Evolutionary conservation across 2,888 invertebrate species (phyloP), one percentile per base, ranked within the genome.

Genomic region (Beris chalybata): DNA sequence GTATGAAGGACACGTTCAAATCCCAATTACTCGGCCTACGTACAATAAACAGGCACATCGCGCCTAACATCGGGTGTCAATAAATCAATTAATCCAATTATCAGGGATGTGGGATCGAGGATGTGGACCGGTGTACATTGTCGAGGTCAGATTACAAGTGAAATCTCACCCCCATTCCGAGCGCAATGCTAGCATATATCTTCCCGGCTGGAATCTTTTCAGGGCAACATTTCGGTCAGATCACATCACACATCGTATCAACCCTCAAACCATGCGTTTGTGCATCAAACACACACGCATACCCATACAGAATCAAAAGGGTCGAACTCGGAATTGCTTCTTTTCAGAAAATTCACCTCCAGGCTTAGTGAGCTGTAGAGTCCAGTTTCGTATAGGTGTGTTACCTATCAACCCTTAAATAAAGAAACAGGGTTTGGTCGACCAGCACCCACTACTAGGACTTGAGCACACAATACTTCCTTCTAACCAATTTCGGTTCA

Each of bases 51-150:
- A 38, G 15, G 52, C 64, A 13, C 63, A 57, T 69, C 64, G 55
- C 66, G 66, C 64, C 58, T 69, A 69, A 69, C 58, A 64, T 66
- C 64, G 59, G 63, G 68, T 69, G 64, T 69, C 68, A 66, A 69
- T 69, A 69, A 69, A 69, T 69, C 68, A 69, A 69, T 69, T 69
- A 69, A 69, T 69, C 66, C 66, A 69, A 69, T 69, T 69, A 69
- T 69, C 66, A 55, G 55, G 32, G 45, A 22, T n/a, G n/a, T n/a
- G n/a, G n/a, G 22, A 52, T 11, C n/a, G 7, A 38, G 38, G 38
- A 38, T 50, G 50, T 43, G 52, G 50, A 52, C 52, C 52, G n/a
- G 52, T 47, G n/a, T 48, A 31, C 15, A 22, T 22, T 22, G 52
- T 12, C 44, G 44, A 43, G 56, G 44, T 44, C 44, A 12, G n/a